Conservation (phyloP, 2,797 vertebrate species). For the Bradypodion ventrale region DNA sequence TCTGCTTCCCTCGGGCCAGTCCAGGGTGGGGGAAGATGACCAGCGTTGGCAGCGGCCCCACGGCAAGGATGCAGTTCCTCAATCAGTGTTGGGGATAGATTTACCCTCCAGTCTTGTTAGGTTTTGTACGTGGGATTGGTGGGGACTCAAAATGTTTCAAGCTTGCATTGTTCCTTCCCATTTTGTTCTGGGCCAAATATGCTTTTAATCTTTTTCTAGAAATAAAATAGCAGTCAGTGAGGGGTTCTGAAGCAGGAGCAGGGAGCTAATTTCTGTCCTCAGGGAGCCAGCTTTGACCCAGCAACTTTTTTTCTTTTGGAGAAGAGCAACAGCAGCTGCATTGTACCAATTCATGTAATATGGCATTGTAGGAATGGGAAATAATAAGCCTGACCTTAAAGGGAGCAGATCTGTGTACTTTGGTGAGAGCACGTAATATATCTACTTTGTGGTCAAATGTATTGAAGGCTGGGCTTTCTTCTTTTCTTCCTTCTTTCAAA, state of each 20-base stretch:
- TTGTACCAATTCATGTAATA: slow-evolving; percentile 8
- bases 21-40: no score
- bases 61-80: no score
- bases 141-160: not conserved
- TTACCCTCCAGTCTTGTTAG: not conserved
- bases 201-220: not conserved
- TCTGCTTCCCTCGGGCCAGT: no score
- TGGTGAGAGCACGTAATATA: not conserved
- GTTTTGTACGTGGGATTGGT: not conserved
- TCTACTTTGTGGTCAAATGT: not conserved
- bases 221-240: not conserved
- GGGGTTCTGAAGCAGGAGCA: not conserved
- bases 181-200: not conserved
- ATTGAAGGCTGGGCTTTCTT: not conserved
- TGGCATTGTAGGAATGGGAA: not conserved
- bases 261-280: not conserved
- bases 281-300: not conserved
- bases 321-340: not conserved
- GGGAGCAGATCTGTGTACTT: not conserved
- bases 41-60: no score
- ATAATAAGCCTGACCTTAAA: slow-evolving; percentile 20
- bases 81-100: not conserved
- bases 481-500: not conserved
- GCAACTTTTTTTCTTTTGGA: not conserved
- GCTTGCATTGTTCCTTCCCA: not conserved